phyloP scores from a whole-genome alignment of 2,888 invertebrate species.

The Dorcus hopei region DNA sequence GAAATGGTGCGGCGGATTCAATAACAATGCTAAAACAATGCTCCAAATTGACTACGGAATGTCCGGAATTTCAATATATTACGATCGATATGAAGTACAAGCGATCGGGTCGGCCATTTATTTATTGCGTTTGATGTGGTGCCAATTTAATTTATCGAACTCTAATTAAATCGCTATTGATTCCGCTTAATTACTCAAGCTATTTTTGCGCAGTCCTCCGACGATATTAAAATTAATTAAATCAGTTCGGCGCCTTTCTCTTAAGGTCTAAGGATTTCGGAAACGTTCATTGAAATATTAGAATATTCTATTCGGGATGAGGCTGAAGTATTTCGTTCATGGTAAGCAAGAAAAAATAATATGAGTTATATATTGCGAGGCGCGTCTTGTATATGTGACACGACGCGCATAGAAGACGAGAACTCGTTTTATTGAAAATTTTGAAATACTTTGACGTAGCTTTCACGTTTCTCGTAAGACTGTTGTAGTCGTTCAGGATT shows the following conservation, averaged over 20 bases:
- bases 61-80: conserved; percentile 36
- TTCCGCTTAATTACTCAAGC: conserved; percentile 1
- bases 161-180: neutral
- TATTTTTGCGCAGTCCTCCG: neutral
- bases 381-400: too few species aligned
- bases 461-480: too few species aligned
- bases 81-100: conserved; percentile 4
- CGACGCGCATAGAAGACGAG: neutral
- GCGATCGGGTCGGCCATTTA: conserved; percentile 1
- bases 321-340: too few species aligned
- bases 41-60: conserved; percentile 33
- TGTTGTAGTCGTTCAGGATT: too few species aligned
- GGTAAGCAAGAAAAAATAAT: too few species aligned
- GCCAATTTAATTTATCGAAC: neutral
- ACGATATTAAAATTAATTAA: too few species aligned
- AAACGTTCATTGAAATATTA: too few species aligned
- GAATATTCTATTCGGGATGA: too few species aligned
- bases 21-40: conserved; percentile 33
- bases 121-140: neutral
- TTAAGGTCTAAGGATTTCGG: too few species aligned
- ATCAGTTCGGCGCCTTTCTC: too few species aligned
- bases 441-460: neutral
- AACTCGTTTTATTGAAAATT: conserved; percentile 1
- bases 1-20: too few species aligned
- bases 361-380: too few species aligned